phyloP scores from a whole-genome alignment of 2,113 vertebrate species.

The Sminthopsis crassicaudata region DNA sequence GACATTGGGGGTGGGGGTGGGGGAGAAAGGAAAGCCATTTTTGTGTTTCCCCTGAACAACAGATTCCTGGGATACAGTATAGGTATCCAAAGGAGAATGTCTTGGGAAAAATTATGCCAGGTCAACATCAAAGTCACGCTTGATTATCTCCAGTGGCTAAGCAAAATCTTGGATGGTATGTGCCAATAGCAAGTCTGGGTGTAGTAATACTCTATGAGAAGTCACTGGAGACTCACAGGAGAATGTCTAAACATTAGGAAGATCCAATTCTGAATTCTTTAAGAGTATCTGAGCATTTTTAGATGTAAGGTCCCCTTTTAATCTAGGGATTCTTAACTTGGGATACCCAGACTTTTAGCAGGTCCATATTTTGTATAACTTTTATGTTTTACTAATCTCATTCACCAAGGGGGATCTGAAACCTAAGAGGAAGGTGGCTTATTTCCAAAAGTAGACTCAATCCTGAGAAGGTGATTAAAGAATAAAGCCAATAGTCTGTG shows the following conservation, averaged over 20 bases:
- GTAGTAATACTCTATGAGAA: background rate
- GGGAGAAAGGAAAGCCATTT: background rate
- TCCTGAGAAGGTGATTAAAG: background rate
- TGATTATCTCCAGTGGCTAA: background rate
- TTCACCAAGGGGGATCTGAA: background rate
- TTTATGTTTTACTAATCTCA: background rate
- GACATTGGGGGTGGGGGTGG: background rate
- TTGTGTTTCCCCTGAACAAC: background rate
- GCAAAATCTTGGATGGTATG: background rate
- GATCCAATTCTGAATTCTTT: background rate
- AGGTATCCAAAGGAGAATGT: constrained; percentile 9
- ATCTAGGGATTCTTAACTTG: background rate
- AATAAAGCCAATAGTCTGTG: background rate
- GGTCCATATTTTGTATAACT: background rate
- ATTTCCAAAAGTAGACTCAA: background rate
- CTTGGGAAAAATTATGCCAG: background rate
- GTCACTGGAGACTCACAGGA: background rate
- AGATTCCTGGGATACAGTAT: background rate
- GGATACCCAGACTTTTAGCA: background rate
- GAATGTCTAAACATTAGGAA: background rate
- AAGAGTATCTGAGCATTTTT: background rate
- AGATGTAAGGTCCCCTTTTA: background rate
- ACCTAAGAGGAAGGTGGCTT: background rate
- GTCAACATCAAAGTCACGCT: background rate
- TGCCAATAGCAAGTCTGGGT: background rate